Evolutionary conservation across 2,888 invertebrate species (phyloP).

Genomic region (Linhomoeus sp.): DNA sequence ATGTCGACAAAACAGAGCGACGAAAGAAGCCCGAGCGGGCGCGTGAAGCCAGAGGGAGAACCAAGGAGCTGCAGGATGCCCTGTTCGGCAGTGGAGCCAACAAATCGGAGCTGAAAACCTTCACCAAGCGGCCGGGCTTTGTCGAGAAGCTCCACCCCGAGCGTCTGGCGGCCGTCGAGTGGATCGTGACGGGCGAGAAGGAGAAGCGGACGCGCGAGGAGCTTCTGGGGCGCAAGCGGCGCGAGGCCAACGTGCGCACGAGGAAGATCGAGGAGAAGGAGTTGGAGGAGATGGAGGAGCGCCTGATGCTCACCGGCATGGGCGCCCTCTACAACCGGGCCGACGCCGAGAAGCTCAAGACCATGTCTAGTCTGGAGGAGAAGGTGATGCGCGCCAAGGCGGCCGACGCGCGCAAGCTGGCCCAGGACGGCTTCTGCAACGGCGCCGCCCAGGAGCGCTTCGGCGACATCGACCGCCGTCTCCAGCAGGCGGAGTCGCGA

Average conservation of each 20-base stretch:
- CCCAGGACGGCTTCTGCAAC: too few species aligned
- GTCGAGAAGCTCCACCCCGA: conserved; percentile 3
- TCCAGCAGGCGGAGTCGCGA: too few species aligned
- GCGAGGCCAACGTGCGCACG: conserved; percentile 2
- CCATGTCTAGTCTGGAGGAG: background rate
- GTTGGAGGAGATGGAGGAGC: conserved; percentile 10
- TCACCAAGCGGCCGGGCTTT: too few species aligned
- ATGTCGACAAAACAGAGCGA: too few species aligned
- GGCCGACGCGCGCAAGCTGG: too few species aligned
- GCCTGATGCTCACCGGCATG: conserved; percentile 7
- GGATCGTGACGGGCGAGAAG: conserved; percentile 1
- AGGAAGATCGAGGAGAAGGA: conserved; percentile 8
- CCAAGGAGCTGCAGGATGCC: too few species aligned
- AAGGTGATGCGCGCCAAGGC: background rate
- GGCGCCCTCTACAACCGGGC: conserved; percentile 5
- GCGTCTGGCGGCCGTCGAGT: background rate
- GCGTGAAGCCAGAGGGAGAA: too few species aligned
- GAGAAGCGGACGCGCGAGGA: background rate
- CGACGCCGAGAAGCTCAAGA: background rate
- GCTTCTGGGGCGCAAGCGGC: conserved; percentile 5
- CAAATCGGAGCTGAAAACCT: too few species aligned
- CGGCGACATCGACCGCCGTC: too few species aligned
- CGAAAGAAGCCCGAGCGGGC: too few species aligned
- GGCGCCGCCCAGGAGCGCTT: too few species aligned
- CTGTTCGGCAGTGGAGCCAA: too few species aligned